Evolutionary conservation across 2,113 vertebrate genomes (phyloP).

Genomic region (Rattus norvegicus): DNA sequence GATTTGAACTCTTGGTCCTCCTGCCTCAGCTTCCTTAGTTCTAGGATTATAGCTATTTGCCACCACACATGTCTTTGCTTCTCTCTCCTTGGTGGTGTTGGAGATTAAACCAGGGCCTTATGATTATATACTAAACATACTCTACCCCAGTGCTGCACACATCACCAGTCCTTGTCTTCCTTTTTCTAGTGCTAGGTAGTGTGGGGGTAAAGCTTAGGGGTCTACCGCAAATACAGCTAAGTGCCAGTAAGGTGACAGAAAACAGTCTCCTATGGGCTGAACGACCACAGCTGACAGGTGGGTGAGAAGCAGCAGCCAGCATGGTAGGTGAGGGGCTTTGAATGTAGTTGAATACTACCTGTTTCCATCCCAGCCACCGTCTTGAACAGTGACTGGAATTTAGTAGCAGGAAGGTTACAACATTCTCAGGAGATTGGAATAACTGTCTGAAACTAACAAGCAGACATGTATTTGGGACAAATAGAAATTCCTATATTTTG

Average conservation of each 20-base stretch:
- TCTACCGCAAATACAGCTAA: not conserved
- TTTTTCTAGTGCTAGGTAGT: not conserved
- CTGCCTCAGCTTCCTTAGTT: not conserved
- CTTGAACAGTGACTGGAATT: not conserved
- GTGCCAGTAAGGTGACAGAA: not conserved
- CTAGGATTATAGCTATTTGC: not conserved
- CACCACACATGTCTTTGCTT: not conserved
- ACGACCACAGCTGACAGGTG: not conserved
- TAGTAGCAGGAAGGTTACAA: slow-evolving; percentile 17
- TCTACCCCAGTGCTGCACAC: not conserved
- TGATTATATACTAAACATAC: not conserved
- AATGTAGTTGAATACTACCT: not conserved
- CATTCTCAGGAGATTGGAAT: slow-evolving; percentile 3
- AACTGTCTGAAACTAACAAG: slow-evolving; percentile 55
- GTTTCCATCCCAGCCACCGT: not conserved
- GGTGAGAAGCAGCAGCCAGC: not conserved
- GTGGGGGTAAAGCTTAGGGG: not conserved
- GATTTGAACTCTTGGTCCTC: not conserved
- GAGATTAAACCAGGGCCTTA: not conserved
- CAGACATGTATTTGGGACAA: slow-evolving; percentile 47
- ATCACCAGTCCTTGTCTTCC: not conserved
- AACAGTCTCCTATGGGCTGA: slow-evolving; percentile 8
- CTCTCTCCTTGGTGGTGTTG: not conserved
- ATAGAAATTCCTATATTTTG: slow-evolving; percentile 33
- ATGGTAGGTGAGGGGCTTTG: not conserved